Conservation (phyloP, 1,140 invertebrate species). For the Fopius arisanus region DNA sequence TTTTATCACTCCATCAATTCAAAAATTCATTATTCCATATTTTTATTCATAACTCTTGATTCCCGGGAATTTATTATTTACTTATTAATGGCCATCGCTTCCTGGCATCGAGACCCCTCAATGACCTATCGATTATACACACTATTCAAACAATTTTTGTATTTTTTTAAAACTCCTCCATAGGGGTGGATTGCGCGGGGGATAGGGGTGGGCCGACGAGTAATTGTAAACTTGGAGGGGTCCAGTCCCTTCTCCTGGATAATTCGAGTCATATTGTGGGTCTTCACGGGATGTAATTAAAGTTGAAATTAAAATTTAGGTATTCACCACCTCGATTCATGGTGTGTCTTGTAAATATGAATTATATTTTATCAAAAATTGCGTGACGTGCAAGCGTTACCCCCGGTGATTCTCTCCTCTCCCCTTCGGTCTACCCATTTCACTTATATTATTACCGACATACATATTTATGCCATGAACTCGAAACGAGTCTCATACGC, state of each 20-base stretch:
- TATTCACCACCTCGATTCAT: too few relatives aligned
- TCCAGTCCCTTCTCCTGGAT: not conserved
- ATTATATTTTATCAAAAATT: not conserved
- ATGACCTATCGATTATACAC: not conserved
- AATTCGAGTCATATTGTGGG: not conserved
- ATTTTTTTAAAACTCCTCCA: not conserved
- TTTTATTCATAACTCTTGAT: not conserved
- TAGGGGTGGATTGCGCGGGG: not conserved
- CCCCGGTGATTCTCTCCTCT: not conserved
- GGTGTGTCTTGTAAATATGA: too few relatives aligned
- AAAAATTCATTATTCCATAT: too few relatives aligned
- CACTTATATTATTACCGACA: conserved; percentile 15
- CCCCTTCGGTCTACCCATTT: not conserved
- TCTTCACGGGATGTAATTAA: not conserved
- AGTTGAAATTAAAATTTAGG: not conserved
- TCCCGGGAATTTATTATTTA: not conserved
- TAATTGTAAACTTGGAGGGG: conserved; percentile 1
- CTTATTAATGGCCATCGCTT: not conserved
- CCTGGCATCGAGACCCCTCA: not conserved
- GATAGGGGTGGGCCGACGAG: not conserved
- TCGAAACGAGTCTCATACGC: not conserved
- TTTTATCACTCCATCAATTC: too few relatives aligned
- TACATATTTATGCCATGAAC: conserved; percentile 11
- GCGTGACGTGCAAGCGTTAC: not conserved
- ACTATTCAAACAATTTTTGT: not conserved